Conservation (phyloP, 2,888 invertebrate species). For the Apantesis nais region DNA sequence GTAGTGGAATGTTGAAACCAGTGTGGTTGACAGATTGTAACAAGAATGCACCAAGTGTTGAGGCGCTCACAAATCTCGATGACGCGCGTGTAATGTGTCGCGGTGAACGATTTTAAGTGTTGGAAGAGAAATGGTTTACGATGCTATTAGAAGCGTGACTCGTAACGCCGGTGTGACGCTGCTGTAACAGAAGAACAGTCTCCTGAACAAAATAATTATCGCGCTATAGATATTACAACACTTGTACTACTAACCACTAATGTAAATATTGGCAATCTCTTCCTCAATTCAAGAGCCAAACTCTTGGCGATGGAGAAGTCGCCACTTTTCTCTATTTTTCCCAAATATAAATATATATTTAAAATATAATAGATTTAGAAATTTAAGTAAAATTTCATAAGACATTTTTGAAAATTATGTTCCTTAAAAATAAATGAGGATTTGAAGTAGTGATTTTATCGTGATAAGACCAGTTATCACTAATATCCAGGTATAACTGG, state of each 20-base stretch:
- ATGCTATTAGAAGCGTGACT: slow-evolving; percentile 50
- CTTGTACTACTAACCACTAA: not conserved
- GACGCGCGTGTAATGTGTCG: slow-evolving; percentile 20
- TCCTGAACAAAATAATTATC: not conserved
- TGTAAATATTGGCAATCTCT: too few relatives aligned
- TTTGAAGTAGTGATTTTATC: too few relatives aligned
- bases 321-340: too few relatives aligned
- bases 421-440: too few relatives aligned
- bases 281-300: too few relatives aligned
- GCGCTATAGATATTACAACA: not conserved
- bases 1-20: not conserved
- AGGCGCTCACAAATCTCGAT: slow-evolving; percentile 1
- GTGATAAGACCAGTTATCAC: too few relatives aligned
- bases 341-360: too few relatives aligned
- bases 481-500: too few relatives aligned
- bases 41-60: not conserved
- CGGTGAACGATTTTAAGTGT: slow-evolving; percentile 31
- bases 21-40: slow-evolving; percentile 1
- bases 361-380: too few relatives aligned
- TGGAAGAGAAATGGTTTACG: slow-evolving; percentile 51
- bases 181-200: not conserved
- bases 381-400: too few relatives aligned
- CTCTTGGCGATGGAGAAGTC: too few relatives aligned
- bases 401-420: too few relatives aligned
- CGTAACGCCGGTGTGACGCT: slow-evolving; percentile 15